phyloP scores from a whole-genome alignment of 2,797 vertebrate species.

The Taeniopygia guttata region DNA sequence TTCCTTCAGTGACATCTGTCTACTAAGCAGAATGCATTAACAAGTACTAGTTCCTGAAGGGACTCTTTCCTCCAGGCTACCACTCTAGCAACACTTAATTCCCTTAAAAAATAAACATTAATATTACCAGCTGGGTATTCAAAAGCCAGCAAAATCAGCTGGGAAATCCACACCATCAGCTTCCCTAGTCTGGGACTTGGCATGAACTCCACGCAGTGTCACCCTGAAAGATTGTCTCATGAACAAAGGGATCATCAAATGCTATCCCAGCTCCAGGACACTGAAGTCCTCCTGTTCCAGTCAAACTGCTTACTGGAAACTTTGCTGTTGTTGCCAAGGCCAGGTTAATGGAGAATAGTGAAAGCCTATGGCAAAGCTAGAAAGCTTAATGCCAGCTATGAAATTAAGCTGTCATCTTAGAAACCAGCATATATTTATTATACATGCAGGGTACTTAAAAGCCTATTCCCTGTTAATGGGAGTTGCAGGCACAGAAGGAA shows the following conservation, averaged over 20 bases:
- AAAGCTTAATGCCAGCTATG: conserved; percentile 27
- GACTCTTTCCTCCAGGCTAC: background rate
- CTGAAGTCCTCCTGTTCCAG: conserved; percentile 35
- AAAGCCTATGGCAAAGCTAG: conserved; percentile 2
- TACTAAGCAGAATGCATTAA: background rate
- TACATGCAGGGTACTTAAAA: background rate
- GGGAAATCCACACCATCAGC: conserved; percentile 3
- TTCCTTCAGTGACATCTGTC: background rate
- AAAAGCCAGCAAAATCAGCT: conserved; percentile 8
- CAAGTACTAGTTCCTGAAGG: background rate
- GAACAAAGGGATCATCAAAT: conserved; percentile 2
- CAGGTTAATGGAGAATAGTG: background rate
- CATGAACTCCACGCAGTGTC: background rate
- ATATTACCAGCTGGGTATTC: background rate
- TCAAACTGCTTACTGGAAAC: conserved; percentile 42
- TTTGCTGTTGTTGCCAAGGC: conserved; percentile 22
- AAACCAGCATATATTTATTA: background rate
- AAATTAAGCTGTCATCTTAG: conserved; percentile 38
- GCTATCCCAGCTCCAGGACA: background rate
- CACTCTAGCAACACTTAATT: conserved; percentile 26
- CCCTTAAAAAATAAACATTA: background rate
- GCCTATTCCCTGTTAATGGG: background rate
- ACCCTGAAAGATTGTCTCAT: background rate
- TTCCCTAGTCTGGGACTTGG: background rate
- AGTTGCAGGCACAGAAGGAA: background rate